Base-by-base conservation (phyloP, 2,888 invertebrate genomes). In the Allacma fusca region DNA sequence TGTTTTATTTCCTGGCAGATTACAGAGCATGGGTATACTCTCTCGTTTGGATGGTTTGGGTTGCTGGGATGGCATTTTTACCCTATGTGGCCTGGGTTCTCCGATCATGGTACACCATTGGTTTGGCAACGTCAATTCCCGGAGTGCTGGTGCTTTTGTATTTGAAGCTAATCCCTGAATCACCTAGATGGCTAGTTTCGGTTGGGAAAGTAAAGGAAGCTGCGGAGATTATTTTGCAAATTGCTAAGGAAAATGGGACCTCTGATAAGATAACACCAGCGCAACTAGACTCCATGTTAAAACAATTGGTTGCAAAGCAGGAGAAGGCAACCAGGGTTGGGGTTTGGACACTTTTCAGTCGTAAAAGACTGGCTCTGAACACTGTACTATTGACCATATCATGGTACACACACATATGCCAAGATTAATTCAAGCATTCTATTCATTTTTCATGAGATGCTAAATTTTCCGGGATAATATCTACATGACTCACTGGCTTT, bases 51-150 rank as follows among this genome's bases (percentile, higher is more conserved):
- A 80, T 81, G 79, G 78, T 68, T 44, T 80, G 80, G 77, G 83
- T 82, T 50, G 26, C 21, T 12, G 86, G 86, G 43, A 84, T 85
- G 81, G 85, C 85, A 19, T 29, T 83, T 16, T 76, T 86, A 19
- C 85, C 86, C 0, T 80, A 85, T 21, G 64, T 86, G 0, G 86
- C 85, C 16, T 86, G 85, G 81, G 75, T 84, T 1, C 77, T 83
- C 1, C 50, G 84, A 12, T 78, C 83, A 75, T 86, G 85, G 86
- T 81, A 84, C 29, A 69, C 82, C 0, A 83, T 86, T 5, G 85
- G 85, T 0, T 69, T 85, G n/a, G 85, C 85, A 2, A 84, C 82
- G 24, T 59, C 83, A n/a, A 85, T 83, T 2, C 82, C 72, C 68
- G 79, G 80, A 19, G 44, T 84, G 1, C 7, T 50, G 2, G 1